Percentiles rank a stretch among this genome's conserved stretches.
These are phyloP conservation scores for Siphamia tubifer DNA, from an alignment of 2,113 vertebrate genomes.

Conservation along the genomic window DNA sequence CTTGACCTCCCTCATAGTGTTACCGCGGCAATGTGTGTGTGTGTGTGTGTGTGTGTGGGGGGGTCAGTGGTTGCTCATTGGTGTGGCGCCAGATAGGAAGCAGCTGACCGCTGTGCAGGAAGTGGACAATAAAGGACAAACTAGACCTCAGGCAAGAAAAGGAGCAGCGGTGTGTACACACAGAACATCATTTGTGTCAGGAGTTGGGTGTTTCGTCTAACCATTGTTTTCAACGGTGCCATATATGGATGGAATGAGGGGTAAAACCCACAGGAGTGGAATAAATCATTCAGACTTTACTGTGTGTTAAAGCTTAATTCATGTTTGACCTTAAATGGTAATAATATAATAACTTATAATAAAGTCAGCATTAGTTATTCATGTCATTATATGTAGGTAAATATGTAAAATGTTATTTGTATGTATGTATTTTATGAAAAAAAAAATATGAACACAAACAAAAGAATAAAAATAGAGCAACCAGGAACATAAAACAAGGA, in stretches of 20 bases:
- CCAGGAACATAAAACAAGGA: too few relatives aligned
- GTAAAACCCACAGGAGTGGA: background rate
- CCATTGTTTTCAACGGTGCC: conserved; percentile 52
- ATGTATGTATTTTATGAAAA: too few relatives aligned
- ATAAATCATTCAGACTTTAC: background rate
- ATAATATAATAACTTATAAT: too few relatives aligned
- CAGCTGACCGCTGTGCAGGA: conserved; percentile 84
- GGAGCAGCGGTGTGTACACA: background rate
- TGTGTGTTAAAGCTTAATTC: background rate
- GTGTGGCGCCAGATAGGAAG: conserved; percentile 81
- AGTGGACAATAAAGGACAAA: conserved; percentile 66
- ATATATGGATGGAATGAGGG: background rate
- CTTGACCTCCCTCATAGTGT: conserved; percentile 22
- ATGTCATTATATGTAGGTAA: too few relatives aligned
- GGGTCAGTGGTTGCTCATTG: conserved; percentile 70
- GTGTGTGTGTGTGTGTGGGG: too few relatives aligned
- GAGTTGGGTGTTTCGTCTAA: conserved; percentile 1
- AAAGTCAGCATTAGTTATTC: too few relatives aligned
- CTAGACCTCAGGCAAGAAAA: conserved; percentile 19
- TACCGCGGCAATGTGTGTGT: background rate
- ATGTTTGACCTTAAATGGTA: too few relatives aligned
- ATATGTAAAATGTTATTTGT: too few relatives aligned
- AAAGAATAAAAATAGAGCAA: too few relatives aligned
- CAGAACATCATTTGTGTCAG: background rate
- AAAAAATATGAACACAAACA: too few relatives aligned